Percentiles rank a stretch among this genome's conserved stretches.
Conservation (phyloP, 2,113 vertebrate genomes). For the Cyanoderma ruficeps region DNA sequence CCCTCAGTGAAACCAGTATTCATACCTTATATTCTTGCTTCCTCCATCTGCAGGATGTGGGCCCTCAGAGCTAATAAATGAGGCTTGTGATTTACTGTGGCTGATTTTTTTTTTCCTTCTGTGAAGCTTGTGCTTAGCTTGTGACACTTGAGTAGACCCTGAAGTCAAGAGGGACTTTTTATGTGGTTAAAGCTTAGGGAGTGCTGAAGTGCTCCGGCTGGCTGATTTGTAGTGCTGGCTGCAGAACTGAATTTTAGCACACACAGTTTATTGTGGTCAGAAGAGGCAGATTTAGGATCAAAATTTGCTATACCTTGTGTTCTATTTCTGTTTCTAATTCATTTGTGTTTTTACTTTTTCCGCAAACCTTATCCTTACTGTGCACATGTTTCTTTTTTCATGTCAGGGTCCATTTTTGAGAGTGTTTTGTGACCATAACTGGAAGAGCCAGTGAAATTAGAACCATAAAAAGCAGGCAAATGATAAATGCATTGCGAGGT, state of each 20-base stretch:
- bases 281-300: background rate
- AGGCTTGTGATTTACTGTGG: background rate
- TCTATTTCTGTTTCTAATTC: background rate
- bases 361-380: background rate
- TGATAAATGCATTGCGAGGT: background rate
- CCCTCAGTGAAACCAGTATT: background rate
- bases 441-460: background rate
- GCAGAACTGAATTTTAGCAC: background rate
- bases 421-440: background rate
- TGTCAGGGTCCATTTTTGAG: background rate
- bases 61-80: background rate
- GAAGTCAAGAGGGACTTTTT: slow-evolving; percentile 8
- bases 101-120: background rate
- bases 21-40: background rate
- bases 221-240: slow-evolving; percentile 15
- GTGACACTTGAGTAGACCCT: background rate
- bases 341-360: background rate
- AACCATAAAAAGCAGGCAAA: slow-evolving; percentile 1
- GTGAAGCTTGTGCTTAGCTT: background rate
- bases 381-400: background rate
- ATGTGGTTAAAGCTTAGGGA: background rate
- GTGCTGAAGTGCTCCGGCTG: background rate
- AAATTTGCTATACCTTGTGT: background rate
- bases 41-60: background rate
- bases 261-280: background rate